A percentile compares a stretch with the other conserved stretches of the same genome.
Evolutionary conservation across 2,113 vertebrate genomes (phyloP).

Genomic region (Haemorhous mexicanus): DNA sequence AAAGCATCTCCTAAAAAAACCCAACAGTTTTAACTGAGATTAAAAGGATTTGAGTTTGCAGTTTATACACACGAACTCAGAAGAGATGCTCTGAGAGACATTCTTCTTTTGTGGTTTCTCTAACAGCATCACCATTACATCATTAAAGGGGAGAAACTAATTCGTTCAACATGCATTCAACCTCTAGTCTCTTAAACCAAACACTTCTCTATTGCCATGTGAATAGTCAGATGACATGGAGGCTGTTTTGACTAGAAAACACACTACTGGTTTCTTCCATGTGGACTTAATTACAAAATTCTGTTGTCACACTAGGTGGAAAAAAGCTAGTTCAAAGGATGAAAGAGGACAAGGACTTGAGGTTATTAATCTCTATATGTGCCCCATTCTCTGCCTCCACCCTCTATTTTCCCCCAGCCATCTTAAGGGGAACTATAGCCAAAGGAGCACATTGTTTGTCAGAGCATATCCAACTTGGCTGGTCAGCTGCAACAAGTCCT

Average conservation of each 20-base stretch:
- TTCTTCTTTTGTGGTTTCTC: conserved; percentile 30
- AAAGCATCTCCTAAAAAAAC: neutral
- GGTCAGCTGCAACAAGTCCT: neutral
- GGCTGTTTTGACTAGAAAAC: neutral
- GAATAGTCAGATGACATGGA: neutral
- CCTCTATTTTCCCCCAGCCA: rapidly evolving
- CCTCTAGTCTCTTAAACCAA: neutral
- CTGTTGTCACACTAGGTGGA: neutral
- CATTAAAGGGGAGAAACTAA: neutral
- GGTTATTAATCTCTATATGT: neutral
- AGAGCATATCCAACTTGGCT: rapidly evolving
- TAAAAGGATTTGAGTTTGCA: neutral
- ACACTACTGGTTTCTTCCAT: neutral
- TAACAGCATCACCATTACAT: neutral
- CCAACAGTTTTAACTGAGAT: neutral
- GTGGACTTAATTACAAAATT: conserved; percentile 24
- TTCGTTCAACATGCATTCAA: neutral
- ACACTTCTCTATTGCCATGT: neutral
- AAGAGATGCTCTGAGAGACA: neutral
- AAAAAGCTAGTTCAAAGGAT: neutral
- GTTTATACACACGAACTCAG: neutral
- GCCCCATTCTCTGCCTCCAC: neutral
- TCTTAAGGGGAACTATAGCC: neutral
- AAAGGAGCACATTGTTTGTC: neutral
- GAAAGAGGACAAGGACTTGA: neutral